These are phyloP conservation scores for Drosophila ananassae DNA, from an alignment of 1,140 invertebrate genomes.

Conservation along the genomic window DNA sequence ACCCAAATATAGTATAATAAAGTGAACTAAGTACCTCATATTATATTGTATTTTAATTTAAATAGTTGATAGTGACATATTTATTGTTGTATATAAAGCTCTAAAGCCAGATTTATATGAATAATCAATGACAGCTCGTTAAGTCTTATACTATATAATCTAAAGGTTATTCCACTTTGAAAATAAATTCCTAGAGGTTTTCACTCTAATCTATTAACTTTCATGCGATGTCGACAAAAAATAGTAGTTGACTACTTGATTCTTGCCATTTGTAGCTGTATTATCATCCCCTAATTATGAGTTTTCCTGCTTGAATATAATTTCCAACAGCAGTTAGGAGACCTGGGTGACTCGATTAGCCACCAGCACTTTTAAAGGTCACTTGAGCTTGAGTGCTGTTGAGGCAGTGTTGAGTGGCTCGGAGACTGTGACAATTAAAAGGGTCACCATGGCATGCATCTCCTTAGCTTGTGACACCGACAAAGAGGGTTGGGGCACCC, in stretches of 20 bases:
- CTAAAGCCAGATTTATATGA: neutral
- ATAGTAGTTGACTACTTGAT: neutral
- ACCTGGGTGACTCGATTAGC: neutral
- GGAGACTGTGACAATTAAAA: slow-evolving; percentile 37
- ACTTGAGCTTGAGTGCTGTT: slow-evolving; percentile 32
- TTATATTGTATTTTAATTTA: neutral
- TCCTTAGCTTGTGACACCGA: slow-evolving; percentile 9
- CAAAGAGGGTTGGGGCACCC: slow-evolving; percentile 9
- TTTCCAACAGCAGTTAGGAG: too few relatives aligned
- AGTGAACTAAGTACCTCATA: neutral
- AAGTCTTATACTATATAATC: too few relatives aligned
- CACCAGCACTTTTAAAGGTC: slow-evolving; percentile 21
- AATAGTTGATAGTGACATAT: neutral
- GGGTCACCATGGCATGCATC: slow-evolving; percentile 16
- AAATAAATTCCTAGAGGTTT: too few relatives aligned
- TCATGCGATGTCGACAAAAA: too few relatives aligned
- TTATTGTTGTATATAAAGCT: neutral
- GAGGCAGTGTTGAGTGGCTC: slow-evolving; percentile 26
- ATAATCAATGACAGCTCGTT: neutral
- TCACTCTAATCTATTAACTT: too few relatives aligned
- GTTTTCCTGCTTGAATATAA: neutral
- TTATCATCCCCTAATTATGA: neutral
- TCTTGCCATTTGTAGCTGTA: neutral
- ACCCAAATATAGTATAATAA: neutral
- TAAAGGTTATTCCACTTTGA: too few relatives aligned